phyloP scores from a whole-genome alignment of 2,113 vertebrate genomes.

The Cepphus grylle region DNA sequence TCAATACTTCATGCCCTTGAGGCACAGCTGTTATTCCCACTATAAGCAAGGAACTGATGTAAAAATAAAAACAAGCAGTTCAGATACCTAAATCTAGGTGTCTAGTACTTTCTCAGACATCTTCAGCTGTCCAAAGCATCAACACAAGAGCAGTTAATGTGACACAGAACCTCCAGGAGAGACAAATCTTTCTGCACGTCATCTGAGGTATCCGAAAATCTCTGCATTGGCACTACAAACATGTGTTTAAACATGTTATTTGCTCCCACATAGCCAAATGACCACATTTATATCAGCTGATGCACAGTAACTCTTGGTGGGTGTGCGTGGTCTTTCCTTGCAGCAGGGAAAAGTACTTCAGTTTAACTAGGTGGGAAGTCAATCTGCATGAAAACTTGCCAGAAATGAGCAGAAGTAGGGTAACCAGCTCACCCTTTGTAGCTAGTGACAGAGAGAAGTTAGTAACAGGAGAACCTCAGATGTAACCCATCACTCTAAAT shows the following conservation, averaged over 20 bases:
- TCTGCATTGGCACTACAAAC: not conserved
- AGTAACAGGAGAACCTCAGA: not conserved
- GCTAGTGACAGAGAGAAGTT: not conserved
- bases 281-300: not conserved
- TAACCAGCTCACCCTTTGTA: not conserved
- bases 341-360: not conserved
- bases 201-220: not conserved
- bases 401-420: not conserved
- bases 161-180: not conserved
- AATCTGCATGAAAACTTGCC: not conserved
- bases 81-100: not conserved
- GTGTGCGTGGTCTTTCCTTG: not conserved
- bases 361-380: not conserved
- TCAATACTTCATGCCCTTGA: not conserved
- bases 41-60: not conserved
- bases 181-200: not conserved
- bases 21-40: not conserved
- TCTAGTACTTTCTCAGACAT: not conserved
- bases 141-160: not conserved
- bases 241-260: not conserved
- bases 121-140: not conserved
- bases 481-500: not conserved
- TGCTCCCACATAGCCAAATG: not conserved
- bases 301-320: accelerated
- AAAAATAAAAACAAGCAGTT: not conserved